Percentiles rank a stretch among this genome's conserved stretches.
phyloP scores from a whole-genome alignment of 2,888 invertebrate genomes.

The Bugulina stolonifera region DNA sequence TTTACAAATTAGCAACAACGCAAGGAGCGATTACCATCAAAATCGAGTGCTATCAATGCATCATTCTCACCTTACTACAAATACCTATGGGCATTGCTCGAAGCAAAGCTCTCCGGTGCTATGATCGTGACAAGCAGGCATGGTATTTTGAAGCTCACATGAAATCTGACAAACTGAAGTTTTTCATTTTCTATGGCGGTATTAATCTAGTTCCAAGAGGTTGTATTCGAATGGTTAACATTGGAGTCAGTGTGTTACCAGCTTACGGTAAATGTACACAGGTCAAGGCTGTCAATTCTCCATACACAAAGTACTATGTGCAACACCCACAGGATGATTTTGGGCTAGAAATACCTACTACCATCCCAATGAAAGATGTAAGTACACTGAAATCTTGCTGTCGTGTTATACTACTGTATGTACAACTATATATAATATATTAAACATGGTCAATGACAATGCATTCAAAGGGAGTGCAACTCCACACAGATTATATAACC shows the following conservation, averaged over 20 bases:
- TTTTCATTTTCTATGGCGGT: slow-evolving; percentile 61
- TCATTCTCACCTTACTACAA: slow-evolving; percentile 62
- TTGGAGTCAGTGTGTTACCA: slow-evolving; percentile 42
- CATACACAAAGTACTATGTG: slow-evolving; percentile 73
- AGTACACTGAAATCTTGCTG: slow-evolving; percentile 34
- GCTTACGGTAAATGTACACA: slow-evolving; percentile 58
- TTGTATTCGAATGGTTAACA: slow-evolving; percentile 59
- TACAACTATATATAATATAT: too few species aligned
- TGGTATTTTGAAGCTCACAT: slow-evolving; percentile 73
- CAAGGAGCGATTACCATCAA: slow-evolving; percentile 60
- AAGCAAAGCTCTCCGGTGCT: slow-evolving; percentile 58
- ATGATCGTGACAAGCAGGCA: slow-evolving; percentile 74
- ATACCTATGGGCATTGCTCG: slow-evolving; percentile 38
- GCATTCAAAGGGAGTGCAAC: too few species aligned
- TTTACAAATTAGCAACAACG: slow-evolving; percentile 37
- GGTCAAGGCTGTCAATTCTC: slow-evolving; percentile 66
- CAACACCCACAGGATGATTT: slow-evolving; percentile 69
- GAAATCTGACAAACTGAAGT: slow-evolving; percentile 68
- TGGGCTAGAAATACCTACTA: slow-evolving; percentile 74
- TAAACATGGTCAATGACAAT: too few species aligned
- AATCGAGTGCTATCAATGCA: slow-evolving; percentile 69
- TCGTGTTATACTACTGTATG: too few species aligned
- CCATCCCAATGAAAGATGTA: slow-evolving; percentile 68
- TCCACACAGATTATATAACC: too few species aligned
- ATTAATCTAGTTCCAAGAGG: slow-evolving; percentile 67